A percentile compares a stretch with the other conserved stretches of the same genome.
Evolutionary conservation across 2,797 vertebrate species (phyloP).

Genomic region (Hippocampus kuda): DNA sequence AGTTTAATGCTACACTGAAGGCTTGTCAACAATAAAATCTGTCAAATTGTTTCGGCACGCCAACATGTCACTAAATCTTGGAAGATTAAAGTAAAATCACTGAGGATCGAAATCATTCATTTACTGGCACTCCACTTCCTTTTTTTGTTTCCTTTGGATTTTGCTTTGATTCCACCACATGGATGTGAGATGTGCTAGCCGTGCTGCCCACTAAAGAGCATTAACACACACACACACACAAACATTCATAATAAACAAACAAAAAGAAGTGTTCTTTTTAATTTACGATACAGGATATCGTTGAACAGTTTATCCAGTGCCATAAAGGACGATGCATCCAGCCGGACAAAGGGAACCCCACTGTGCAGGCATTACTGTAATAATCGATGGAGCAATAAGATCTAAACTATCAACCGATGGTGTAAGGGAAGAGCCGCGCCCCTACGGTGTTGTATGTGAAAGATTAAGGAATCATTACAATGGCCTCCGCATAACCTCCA

Average conservation of each 20-base stretch:
- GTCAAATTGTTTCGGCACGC: no score
- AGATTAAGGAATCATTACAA: constrained; percentile 57
- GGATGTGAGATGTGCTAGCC: no score
- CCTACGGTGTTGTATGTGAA: constrained; percentile 37
- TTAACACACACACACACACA: no score
- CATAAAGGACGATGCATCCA: constrained; percentile 5
- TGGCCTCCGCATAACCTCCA: constrained; percentile 62
- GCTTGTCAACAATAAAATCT: not conserved
- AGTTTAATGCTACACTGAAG: constrained; percentile 21
- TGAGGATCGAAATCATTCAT: no score
- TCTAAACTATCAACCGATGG: constrained; percentile 21
- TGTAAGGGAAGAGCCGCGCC: constrained; percentile 33
- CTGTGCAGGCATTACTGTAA: constrained; percentile 32
- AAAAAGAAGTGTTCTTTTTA: not conserved
- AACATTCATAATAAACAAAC: no score
- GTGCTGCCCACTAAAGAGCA: no score
- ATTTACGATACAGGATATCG: not conserved
- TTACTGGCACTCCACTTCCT: no score
- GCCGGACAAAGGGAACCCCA: constrained; percentile 30
- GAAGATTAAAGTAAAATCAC: no score
- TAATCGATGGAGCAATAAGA: constrained; percentile 35
- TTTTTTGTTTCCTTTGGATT: no score
- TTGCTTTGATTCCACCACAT: no score
- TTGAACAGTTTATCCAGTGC: not conserved
- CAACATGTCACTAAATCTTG: no score